Evolutionary conservation across 2,888 invertebrate genomes (phyloP).

Genomic region (Dorcus hopei): DNA sequence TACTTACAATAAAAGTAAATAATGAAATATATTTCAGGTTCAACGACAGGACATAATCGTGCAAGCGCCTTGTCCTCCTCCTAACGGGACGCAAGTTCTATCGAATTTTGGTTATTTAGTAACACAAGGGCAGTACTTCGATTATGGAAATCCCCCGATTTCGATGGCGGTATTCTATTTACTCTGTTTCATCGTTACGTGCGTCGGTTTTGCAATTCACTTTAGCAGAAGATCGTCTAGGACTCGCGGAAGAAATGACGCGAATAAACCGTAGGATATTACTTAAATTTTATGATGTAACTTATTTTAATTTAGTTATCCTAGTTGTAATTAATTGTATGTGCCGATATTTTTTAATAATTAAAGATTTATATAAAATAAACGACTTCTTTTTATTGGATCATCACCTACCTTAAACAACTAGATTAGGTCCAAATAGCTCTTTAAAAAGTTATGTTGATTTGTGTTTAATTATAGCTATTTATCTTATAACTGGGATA

Average conservation of each 20-base stretch:
- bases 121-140: constrained; percentile 53
- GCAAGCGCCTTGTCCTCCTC: constrained; percentile 75
- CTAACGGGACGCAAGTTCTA: constrained; percentile 72
- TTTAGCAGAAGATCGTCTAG: constrained; percentile 54
- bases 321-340: neutral
- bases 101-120: constrained; percentile 53
- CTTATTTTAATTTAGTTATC: neutral
- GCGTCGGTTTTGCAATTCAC: constrained; percentile 60
- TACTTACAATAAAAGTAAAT: neutral
- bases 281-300: neutral
- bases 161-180: constrained; percentile 62
- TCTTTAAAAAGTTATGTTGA: too few species aligned
- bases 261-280: constrained; percentile 57
- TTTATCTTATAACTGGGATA: too few species aligned
- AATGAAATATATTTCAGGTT: constrained; percentile 53
- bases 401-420: neutral
- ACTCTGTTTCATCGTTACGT: constrained; percentile 59
- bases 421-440: too few species aligned
- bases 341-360: constrained; percentile 12
- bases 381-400: neutral
- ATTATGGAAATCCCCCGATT: constrained; percentile 56
- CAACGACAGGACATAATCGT: constrained; percentile 86
- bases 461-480: too few species aligned
- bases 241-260: constrained; percentile 54
- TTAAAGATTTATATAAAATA: constrained; percentile 2